phyloP scores from a whole-genome alignment of 2,797 vertebrate species.

The Acanthurus lineatus region DNA sequence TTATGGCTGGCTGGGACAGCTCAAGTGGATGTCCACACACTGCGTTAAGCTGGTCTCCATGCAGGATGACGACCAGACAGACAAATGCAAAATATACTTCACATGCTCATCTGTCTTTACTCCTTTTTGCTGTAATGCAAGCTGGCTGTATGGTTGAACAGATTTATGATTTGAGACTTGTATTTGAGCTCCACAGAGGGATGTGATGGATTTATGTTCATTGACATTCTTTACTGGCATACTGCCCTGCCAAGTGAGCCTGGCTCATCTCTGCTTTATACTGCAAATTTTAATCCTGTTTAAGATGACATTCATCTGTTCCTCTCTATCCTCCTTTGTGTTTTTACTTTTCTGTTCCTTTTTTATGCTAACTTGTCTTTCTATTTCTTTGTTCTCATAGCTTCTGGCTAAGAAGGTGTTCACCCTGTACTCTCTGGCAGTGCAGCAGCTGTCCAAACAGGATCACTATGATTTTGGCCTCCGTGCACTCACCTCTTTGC shows the following conservation, averaged over 20 bases:
- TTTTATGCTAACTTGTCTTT: neutral
- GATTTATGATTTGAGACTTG: neutral
- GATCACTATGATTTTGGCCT: conserved; percentile 95
- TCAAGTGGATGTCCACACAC: neutral
- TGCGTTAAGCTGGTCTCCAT: no score
- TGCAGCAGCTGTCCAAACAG: conserved; percentile 92
- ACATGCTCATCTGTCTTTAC: neutral
- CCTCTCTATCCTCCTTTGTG: neutral
- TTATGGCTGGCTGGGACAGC: neutral
- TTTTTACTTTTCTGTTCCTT: neutral
- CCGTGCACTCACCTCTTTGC: conserved; percentile 91
- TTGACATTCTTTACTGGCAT: conserved; percentile 10
- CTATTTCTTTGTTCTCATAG: conserved; percentile 64
- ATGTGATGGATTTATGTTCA: conserved; percentile 33
- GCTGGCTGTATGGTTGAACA: conserved; percentile 6
- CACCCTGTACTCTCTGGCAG: conserved; percentile 90
- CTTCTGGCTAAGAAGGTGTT: conserved; percentile 92
- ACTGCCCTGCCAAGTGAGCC: conserved; percentile 4
- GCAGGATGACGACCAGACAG: neutral
- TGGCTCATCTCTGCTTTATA: conserved; percentile 14
- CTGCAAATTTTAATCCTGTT: conserved; percentile 10
- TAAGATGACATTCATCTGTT: neutral
- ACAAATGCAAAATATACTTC: neutral
- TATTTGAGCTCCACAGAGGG: conserved; percentile 17
- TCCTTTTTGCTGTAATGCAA: neutral